These are phyloP conservation scores for Stichopus chloronotus DNA, from an alignment of 35 echinoderm and acorn worm genomes.

Conservation along the genomic window DNA sequence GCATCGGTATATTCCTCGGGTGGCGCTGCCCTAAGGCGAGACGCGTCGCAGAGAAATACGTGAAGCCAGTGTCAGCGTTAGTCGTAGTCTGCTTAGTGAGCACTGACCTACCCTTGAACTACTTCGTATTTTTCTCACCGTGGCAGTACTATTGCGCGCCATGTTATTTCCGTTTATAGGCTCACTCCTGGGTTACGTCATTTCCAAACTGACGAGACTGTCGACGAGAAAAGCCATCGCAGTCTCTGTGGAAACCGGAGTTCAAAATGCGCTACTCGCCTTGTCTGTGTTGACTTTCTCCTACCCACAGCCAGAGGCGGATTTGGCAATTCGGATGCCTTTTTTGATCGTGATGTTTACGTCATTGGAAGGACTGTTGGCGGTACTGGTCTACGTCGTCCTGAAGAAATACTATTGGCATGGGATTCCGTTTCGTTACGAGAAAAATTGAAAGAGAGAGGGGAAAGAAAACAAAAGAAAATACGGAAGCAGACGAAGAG, in stretches of 20 bases:
- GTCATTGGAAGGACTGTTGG: background rate
- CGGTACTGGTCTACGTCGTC: constrained; percentile 45
- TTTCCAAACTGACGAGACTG: constrained; percentile 46
- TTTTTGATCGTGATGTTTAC: constrained; percentile 56
- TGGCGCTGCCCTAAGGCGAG: constrained; percentile 62
- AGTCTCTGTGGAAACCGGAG: constrained; percentile 73
- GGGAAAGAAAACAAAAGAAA: no score
- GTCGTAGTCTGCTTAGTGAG: constrained; percentile 7
- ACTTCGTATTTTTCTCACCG: constrained; percentile 41
- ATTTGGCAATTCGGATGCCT: constrained; percentile 59
- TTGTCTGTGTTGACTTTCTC: constrained; percentile 43
- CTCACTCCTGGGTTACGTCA: constrained; percentile 25
- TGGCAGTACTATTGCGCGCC: background rate
- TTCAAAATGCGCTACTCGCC: constrained; percentile 65
- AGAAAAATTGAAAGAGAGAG: no score
- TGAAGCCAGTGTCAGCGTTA: constrained; percentile 75
- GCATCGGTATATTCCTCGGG: constrained; percentile 72
- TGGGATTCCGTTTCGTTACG: background rate
- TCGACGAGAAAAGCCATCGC: constrained; percentile 41
- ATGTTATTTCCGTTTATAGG: constrained; percentile 50
- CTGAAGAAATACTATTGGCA: constrained; percentile 31
- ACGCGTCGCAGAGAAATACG: constrained; percentile 54
- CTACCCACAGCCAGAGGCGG: constrained; percentile 69
- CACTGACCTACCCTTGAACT: constrained; percentile 51
- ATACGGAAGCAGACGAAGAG: no score